A percentile compares a stretch with the other conserved stretches of the same genome.
Evolutionary conservation across 2,888 invertebrate genomes (phyloP).

Genomic region (Nymphalis c-album): DNA sequence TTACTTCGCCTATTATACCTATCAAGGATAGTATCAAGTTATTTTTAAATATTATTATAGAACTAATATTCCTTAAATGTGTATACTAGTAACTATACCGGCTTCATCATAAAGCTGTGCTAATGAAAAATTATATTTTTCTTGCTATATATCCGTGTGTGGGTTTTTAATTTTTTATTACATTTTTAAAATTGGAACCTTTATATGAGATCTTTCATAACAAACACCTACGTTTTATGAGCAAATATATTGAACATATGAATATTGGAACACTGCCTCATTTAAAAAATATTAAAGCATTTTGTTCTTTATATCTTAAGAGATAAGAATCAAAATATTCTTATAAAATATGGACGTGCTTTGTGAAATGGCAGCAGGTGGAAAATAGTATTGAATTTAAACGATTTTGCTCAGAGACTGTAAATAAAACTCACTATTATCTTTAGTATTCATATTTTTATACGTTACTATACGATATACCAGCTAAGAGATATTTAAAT

Average conservation of each 20-base stretch:
- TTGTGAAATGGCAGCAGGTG: conserved; percentile 28
- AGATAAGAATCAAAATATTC: background rate
- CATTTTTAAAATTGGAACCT: background rate
- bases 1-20: no score
- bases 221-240: background rate
- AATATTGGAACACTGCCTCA: background rate
- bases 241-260: background rate
- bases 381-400: conserved; percentile 37
- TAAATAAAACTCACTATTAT: conserved; percentile 14
- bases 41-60: no score
- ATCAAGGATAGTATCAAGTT: no score
- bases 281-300: background rate
- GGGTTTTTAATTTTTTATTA: no score
- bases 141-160: no score
- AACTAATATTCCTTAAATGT: no score
- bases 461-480: background rate
- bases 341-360: background rate
- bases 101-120: no score
- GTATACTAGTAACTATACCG: no score
- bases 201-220: background rate
- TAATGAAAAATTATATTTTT: no score
- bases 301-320: background rate
- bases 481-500: background rate
- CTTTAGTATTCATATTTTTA: conserved; percentile 6
- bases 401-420: conserved; percentile 32